Evolutionary conservation across 2,797 vertebrate species (phyloP), one percentile per base, ranked within the genome.

Genomic region (Ctenochaetus hawaiiensis): DNA sequence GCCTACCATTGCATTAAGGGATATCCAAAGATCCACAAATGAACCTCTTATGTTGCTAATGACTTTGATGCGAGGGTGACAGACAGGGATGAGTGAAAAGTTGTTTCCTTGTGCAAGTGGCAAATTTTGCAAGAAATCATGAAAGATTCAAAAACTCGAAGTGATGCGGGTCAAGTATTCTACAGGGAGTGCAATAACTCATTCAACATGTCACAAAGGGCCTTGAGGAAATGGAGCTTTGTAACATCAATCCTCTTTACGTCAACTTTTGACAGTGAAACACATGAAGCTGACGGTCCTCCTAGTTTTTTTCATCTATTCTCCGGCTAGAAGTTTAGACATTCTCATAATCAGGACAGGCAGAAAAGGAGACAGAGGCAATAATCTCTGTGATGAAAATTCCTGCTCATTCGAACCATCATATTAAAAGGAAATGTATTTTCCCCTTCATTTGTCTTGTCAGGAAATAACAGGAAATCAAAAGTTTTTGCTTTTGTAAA

Each of bases 181-280:
- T 16, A 48, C 3, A 30, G n/a, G 16, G 26, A 23, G 62, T 18
- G 10, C 10, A 34, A 67, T 67, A 43, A 61, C 37, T 75, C 5
- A n/a, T 63, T 51, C 20, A 47, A 14, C 30, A 12, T 16, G 61
- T 68, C 52, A 43, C 12, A 0, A 10, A 65, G 11, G 11, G 26
- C 48, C 30, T 61, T 7, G 26, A 44, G 53, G 54, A 72, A 77
- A 65, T 4, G 2, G 22, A 56, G 9, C 11, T 66, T 52, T 62
- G 45, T 49, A 11, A 7, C 73, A 77, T 77, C 63, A 45, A 60
- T 69, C 75, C 68, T 68, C 72, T 49, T 67, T 18, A 67, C 1
- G 37, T 70, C 60, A 17, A 26, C 22, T 2, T 44, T 4, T 66
- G 61, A 75, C 43, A 37, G 58, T 8, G 41, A 78, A 71, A 49